phyloP scores from a whole-genome alignment of 2,797 vertebrate species.

The Xiphophorus birchmanni region DNA sequence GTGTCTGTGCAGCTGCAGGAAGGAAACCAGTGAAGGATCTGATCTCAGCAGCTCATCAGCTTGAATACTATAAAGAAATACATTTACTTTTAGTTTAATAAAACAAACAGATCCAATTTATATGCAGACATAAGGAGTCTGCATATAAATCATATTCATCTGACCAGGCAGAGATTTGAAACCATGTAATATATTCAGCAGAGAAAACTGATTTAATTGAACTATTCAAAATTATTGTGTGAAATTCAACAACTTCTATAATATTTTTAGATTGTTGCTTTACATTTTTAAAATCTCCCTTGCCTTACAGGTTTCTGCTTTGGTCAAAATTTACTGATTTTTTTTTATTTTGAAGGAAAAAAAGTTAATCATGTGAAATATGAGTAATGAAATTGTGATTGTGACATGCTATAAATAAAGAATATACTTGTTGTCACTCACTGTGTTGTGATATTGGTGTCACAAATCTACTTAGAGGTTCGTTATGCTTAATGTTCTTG shows the following conservation, averaged over 20 bases:
- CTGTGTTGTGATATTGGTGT: not conserved
- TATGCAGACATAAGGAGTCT: not conserved
- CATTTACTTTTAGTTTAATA: not conserved
- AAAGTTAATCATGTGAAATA: not conserved
- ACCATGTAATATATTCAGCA: not conserved
- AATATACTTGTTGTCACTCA: not conserved
- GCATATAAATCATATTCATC: not conserved
- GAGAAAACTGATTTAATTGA: no score
- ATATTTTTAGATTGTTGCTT: no score
- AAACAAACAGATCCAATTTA: not conserved
- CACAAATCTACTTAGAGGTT: not conserved
- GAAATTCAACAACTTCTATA: no score
- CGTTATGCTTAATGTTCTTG: not conserved
- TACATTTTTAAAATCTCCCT: not conserved
- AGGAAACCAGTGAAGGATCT: not conserved
- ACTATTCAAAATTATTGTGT: no score
- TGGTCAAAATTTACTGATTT: not conserved
- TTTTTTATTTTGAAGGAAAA: not conserved
- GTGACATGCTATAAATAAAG: not conserved
- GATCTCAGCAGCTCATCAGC: not conserved
- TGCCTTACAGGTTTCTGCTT: not conserved
- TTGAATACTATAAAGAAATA: not conserved
- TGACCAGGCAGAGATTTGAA: not conserved
- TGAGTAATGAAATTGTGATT: not conserved
- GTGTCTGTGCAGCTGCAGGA: slow-evolving; percentile 3